Conservation (phyloP, 2,113 vertebrate genomes). For the Tychaedon coryphoeus region DNA sequence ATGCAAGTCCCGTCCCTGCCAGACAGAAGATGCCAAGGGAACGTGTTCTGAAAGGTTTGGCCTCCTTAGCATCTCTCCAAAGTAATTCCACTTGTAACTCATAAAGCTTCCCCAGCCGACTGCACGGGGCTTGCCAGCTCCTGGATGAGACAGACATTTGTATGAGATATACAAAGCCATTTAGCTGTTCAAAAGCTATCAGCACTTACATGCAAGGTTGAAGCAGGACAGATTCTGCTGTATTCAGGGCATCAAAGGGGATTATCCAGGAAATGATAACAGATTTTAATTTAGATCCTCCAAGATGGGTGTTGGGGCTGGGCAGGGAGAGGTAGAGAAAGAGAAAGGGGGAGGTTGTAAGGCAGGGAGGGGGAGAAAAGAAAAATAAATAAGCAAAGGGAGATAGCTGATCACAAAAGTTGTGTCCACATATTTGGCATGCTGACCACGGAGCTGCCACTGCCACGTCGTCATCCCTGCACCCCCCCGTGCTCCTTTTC, state of each 20-base stretch:
- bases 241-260: slow-evolving; percentile 73
- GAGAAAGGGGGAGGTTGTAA: background rate
- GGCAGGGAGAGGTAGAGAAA: background rate
- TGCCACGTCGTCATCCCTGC: background rate
- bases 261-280: slow-evolving; percentile 74
- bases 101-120: slow-evolving; percentile 45
- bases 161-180: slow-evolving; percentile 67
- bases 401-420: background rate
- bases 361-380: background rate
- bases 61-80: slow-evolving; percentile 35
- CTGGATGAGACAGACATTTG: slow-evolving; percentile 51
- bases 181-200: slow-evolving; percentile 72
- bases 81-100: slow-evolving; percentile 58
- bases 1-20: background rate
- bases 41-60: background rate
- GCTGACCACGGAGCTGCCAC: background rate
- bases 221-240: slow-evolving; percentile 63
- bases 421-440: background rate
- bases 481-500: rapidly evolving
- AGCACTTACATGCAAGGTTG: slow-evolving; percentile 58
- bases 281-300: slow-evolving; percentile 82
- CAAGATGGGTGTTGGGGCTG: slow-evolving; percentile 36
- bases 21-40: background rate
- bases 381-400: background rate
- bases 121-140: slow-evolving; percentile 16